phyloP scores from a whole-genome alignment of 2,113 vertebrate genomes.

The Acanthisitta chloris region DNA sequence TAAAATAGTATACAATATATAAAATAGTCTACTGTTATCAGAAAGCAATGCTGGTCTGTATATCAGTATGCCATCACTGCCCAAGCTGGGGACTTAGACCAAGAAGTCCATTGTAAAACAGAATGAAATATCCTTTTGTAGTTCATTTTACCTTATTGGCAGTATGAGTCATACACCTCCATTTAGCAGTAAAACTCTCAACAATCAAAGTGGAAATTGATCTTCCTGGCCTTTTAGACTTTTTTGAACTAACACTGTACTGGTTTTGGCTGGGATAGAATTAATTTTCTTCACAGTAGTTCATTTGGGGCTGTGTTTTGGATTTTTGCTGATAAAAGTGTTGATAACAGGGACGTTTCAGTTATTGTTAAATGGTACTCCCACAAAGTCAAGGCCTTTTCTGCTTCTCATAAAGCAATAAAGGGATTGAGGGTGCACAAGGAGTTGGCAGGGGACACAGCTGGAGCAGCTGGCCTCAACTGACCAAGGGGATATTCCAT shows the following conservation, averaged over 20 bases:
- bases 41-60: background rate
- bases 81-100: background rate
- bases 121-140: background rate
- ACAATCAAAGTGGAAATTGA: background rate
- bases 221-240: background rate
- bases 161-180: background rate
- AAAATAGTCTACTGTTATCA: too few species aligned
- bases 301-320: background rate
- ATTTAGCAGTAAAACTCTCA: background rate
- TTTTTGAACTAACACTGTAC: background rate
- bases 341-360: background rate
- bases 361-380: background rate
- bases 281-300: background rate
- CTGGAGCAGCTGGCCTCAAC: fast-evolving
- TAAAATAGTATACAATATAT: too few species aligned
- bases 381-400: background rate
- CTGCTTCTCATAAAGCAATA: background rate
- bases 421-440: background rate
- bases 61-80: background rate
- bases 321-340: background rate
- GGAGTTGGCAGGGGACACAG: background rate
- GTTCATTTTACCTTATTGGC: background rate
- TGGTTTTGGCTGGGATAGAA: background rate
- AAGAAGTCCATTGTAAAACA: background rate
- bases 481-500: background rate